Conservation (phyloP, 2,888 invertebrate genomes). For the Catocala sponsa region DNA sequence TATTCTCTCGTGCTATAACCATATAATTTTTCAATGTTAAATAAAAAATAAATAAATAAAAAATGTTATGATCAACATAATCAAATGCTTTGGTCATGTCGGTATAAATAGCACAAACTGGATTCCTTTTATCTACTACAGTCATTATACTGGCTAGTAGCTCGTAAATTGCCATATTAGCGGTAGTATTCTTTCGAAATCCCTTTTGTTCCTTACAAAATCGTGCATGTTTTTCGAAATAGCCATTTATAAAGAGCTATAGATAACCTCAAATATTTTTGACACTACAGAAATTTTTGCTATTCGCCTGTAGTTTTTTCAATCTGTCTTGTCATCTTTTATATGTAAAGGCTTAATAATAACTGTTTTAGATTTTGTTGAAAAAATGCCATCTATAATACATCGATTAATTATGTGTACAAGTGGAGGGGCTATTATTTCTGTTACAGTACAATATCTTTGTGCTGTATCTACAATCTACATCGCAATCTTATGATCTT, state of each 20-base stretch:
- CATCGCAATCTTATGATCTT: no score
- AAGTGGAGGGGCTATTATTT: not conserved
- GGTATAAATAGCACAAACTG: constrained; percentile 5
- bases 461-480: no score
- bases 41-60: no score
- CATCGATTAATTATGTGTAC: constrained; percentile 6
- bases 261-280: constrained; percentile 7
- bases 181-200: not conserved
- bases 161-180: constrained; percentile 4
- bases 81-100: constrained; percentile 13
- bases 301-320: not conserved
- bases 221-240: constrained; percentile 1
- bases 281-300: not conserved
- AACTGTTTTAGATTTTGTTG: not conserved
- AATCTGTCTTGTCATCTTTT: constrained; percentile 3
- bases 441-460: no score
- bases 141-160: not conserved
- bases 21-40: constrained; percentile 2
- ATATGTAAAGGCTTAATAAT: constrained; percentile 3
- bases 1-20: constrained; percentile 6
- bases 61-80: not conserved
- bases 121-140: not conserved
- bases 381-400: not conserved
- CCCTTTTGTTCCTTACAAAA: not conserved
- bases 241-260: not conserved